phyloP scores from a whole-genome alignment of 2,888 invertebrate genomes.

The Globia sparganii region DNA sequence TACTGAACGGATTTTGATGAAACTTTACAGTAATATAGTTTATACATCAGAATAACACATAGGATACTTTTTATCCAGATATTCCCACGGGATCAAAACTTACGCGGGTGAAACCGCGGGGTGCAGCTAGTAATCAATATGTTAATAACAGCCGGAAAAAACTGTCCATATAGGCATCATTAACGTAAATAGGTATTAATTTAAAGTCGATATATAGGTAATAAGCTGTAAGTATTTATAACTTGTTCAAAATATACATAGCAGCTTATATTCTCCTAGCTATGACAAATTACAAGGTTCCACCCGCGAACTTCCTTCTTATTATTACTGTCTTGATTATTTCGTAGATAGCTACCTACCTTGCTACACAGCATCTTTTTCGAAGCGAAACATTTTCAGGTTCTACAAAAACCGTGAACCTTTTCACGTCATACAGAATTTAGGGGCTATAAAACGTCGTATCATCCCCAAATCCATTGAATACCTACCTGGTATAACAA shows the following conservation, averaged over 20 bases:
- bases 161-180: not conserved
- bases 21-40: too few relatives aligned
- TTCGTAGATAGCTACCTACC: not conserved
- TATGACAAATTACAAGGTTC: not conserved
- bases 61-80: too few relatives aligned
- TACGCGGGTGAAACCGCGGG: too few relatives aligned
- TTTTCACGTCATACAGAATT: conserved; percentile 8
- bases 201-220: not conserved
- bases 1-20: too few relatives aligned
- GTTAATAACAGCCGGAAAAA: not conserved
- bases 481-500: not conserved
- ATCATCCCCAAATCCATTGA: conserved; percentile 11
- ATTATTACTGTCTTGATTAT: not conserved
- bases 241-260: not conserved
- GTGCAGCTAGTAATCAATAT: conserved; percentile 12
- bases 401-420: not conserved
- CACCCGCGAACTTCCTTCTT: not conserved
- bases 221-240: not conserved
- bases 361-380: not conserved
- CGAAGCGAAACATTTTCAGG: not conserved
- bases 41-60: too few relatives aligned
- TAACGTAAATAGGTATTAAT: not conserved
- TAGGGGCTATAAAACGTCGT: not conserved
- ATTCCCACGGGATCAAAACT: too few relatives aligned
- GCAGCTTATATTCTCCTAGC: not conserved